phyloP scores from a whole-genome alignment of 2,888 invertebrate genomes.

The Pseudococcus viburni region DNA sequence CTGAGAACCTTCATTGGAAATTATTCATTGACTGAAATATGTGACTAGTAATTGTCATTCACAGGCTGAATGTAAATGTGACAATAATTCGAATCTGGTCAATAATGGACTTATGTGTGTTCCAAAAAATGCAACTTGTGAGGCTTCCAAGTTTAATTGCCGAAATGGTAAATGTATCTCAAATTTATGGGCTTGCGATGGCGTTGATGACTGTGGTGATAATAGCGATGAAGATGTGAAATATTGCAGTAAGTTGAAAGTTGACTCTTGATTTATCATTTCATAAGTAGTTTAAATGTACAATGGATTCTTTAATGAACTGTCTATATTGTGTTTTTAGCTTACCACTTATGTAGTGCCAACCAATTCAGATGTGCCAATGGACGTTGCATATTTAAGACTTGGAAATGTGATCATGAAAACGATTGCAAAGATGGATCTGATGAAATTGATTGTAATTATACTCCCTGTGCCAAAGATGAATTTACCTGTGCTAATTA shows the following conservation, averaged over 20 bases:
- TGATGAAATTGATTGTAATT: constrained; percentile 90
- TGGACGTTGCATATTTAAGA: constrained; percentile 94
- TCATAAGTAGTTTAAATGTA: neutral
- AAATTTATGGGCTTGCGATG: constrained; percentile 95
- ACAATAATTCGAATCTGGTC: constrained; percentile 87
- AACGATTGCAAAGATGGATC: constrained; percentile 94
- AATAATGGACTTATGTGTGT: constrained; percentile 97
- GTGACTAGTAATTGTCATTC: constrained; percentile 18
- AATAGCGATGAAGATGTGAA: constrained; percentile 89
- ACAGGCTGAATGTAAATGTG: constrained; percentile 89
- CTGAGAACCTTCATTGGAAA: neutral
- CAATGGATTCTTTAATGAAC: neutral
- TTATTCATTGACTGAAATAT: neutral
- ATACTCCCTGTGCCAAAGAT: constrained; percentile 91
- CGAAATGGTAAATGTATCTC: constrained; percentile 94
- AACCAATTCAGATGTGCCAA: constrained; percentile 97
- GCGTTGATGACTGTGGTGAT: constrained; percentile 93
- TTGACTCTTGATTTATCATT: constrained; percentile 69
- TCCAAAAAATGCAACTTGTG: constrained; percentile 87
- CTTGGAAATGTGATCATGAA: constrained; percentile 95
- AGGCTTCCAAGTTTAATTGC: constrained; percentile 91
- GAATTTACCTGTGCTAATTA: constrained; percentile 96
- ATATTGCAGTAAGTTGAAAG: constrained; percentile 86
- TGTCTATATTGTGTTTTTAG: constrained; percentile 71
- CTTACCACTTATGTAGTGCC: constrained; percentile 92